Percentiles rank a stretch among this genome's conserved stretches.
Conservation (phyloP, 2,888 invertebrate species). For the Orthosia gracilis region DNA sequence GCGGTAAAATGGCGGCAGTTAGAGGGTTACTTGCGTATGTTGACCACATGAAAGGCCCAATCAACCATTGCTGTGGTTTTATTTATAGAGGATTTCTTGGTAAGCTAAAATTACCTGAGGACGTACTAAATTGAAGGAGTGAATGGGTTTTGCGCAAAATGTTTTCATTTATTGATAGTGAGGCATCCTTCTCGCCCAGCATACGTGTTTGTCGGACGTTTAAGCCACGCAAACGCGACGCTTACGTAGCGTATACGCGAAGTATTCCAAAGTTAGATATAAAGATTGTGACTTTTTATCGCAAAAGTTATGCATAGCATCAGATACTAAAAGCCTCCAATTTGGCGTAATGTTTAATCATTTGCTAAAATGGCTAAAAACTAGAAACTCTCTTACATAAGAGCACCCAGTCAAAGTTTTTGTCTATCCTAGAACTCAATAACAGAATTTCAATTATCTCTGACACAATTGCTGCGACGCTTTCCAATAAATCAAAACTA, state of each 20-base stretch:
- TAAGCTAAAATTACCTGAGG: slow-evolving; percentile 25
- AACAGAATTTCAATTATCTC: slow-evolving; percentile 5
- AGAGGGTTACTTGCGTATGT: slow-evolving; percentile 36
- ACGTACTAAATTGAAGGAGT: slow-evolving; percentile 28
- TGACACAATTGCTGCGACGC: not conserved
- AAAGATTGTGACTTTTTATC: not conserved
- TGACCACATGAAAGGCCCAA: slow-evolving; percentile 44
- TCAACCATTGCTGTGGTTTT: slow-evolving; percentile 43
- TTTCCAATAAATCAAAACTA: slow-evolving; percentile 44
- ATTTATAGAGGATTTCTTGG: slow-evolving; percentile 45
- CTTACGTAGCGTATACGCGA: not conserved
- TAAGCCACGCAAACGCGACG: not conserved
- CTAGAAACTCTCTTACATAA: too few relatives aligned
- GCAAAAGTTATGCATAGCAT: not conserved
- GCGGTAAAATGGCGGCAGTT: slow-evolving; percentile 30
- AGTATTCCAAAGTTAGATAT: not conserved
- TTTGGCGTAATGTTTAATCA: too few relatives aligned
- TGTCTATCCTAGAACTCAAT: not conserved
- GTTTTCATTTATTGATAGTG: not conserved
- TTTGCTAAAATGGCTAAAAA: too few relatives aligned
- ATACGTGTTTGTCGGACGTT: not conserved
- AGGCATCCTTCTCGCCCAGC: not conserved
- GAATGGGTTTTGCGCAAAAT: not conserved
- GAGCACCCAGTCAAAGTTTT: not conserved
- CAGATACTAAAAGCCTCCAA: not conserved